Percentiles rank a stretch among this genome's conserved stretches.
phyloP scores from a whole-genome alignment of 2,888 invertebrate species.

The Orthosia gracilis region DNA sequence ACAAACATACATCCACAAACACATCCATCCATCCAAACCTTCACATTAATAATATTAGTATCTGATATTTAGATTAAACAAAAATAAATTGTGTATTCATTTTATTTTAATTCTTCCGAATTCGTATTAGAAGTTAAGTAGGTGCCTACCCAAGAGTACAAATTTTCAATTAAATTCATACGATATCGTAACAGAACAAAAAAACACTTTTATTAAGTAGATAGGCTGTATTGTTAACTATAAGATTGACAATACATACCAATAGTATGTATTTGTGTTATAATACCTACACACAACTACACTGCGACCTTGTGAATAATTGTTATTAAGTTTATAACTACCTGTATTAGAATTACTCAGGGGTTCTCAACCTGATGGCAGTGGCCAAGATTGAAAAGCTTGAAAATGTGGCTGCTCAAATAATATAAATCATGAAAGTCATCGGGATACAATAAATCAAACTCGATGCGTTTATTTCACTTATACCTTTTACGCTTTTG shows the following conservation, averaged over 20 bases:
- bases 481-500: no score
- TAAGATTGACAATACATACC: neutral
- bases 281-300: conserved; percentile 6
- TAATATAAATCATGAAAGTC: neutral
- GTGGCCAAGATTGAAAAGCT: neutral
- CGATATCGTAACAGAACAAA: neutral
- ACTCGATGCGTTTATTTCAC: no score
- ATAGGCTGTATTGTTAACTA: neutral
- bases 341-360: conserved; percentile 30
- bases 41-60: no score
- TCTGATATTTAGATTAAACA: no score
- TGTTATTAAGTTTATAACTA: conserved; percentile 31
- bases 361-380: conserved; percentile 8
- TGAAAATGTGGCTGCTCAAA: neutral
- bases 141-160: no score
- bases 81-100: no score
- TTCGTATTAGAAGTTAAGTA: no score
- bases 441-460: neutral
- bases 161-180: neutral
- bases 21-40: no score
- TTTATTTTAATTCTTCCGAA: no score
- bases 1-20: no score
- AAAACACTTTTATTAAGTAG: neutral
- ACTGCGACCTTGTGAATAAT: conserved; percentile 45
- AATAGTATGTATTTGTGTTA: neutral